Conservation (phyloP, 2,113 vertebrate genomes). For the Indicator maculatus region DNA sequence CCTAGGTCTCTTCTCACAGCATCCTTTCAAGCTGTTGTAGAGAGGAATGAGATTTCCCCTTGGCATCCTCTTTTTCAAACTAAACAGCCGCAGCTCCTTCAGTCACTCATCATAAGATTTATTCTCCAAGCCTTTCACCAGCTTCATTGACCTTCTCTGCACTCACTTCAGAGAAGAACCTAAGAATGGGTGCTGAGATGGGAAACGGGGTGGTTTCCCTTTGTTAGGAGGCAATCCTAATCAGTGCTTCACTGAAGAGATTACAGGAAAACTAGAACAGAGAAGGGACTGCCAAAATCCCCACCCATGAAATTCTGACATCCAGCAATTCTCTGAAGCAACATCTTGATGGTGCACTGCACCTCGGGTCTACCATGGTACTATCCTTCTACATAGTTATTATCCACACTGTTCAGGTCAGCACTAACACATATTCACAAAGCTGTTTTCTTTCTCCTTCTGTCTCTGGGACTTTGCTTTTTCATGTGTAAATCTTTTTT, state of each 20-base stretch:
- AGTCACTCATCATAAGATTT: no score
- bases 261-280: background rate
- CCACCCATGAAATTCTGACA: background rate
- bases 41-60: no score
- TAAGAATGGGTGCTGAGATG: background rate
- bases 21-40: no score
- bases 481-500: slow-evolving; percentile 10
- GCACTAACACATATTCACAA: background rate
- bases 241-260: background rate
- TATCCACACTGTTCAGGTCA: background rate
- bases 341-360: background rate
- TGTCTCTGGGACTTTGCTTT: background rate
- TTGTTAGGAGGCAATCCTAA: background rate
- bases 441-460: background rate
- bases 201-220: background rate
- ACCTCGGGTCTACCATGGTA: background rate
- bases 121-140: no score
- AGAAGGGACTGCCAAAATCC: background rate
- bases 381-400: background rate
- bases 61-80: no score
- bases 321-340: background rate
- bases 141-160: no score
- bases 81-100: no score
- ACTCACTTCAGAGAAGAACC: background rate
- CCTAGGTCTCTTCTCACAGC: no score